Base-by-base conservation (phyloP, 2,113 vertebrate genomes). In the Ovis canadensis region DNA sequence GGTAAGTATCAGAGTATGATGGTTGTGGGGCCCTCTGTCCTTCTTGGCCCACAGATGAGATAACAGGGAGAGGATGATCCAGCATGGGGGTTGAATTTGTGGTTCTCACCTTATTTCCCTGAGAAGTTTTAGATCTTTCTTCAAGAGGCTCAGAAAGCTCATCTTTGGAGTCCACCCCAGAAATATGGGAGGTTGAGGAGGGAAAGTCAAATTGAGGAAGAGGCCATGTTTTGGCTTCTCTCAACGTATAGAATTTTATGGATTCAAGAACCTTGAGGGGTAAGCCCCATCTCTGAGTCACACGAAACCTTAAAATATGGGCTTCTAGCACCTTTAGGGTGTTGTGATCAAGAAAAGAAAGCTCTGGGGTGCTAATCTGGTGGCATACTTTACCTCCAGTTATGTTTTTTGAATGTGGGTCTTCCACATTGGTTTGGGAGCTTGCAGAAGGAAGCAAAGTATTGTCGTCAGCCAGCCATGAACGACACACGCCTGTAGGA, bases 151-250 rank as follows among this genome's bases (percentile, higher is more conserved):
- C 52, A 2, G 55, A 87, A 52, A 92, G 31, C 29, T 40, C 43
- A 88, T 12, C 36, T 91, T 97, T 96, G 14, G 92, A 81, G 82
- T 55, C 54, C 14, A 40, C 3, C 1, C 23, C 31, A 96, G 92
- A 93, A 89, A 50, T 48, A 55, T 12, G 25, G 6, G 10, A 74
- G 50, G 43, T n/a, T 31, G 45, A 64, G 11, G 48, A 90, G 7
- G 31, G 11, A 52, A 67, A 25, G 12, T 55, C 54, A 67, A 36
- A n/a, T 3, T 77, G 96, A 21, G 97, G n/a, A 77, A 92, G 57
- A 74, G 88, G 45, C 93, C 97, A 96, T 88, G 93, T 81, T 90
- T 95, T 97, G 5, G 33, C 62, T 90, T 97, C 74, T 90, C 74
- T 97, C 10, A 59, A 52, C 25, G 25, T 62, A 60, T 43, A 96